phyloP scores from a whole-genome alignment of 2,113 vertebrate genomes.

The Nycticebus coucang region DNA sequence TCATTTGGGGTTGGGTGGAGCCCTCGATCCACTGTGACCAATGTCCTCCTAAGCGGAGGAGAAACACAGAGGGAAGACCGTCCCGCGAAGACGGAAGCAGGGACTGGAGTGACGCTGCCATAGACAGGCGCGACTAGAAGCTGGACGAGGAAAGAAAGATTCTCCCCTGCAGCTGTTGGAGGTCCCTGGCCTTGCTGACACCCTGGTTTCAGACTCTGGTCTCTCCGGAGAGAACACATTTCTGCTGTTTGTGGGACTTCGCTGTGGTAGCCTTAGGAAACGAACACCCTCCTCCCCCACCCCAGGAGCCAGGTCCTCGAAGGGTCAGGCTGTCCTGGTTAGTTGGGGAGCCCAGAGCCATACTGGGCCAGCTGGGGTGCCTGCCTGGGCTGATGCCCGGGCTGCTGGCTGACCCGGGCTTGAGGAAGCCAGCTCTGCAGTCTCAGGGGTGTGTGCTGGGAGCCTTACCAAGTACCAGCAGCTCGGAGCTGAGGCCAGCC shows the following conservation, averaged over 20 bases:
- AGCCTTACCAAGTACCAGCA: slow-evolving; percentile 64
- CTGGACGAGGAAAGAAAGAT: background rate
- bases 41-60: background rate
- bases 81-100: too few relatives aligned
- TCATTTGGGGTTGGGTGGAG: accelerated
- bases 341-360: background rate
- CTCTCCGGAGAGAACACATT: background rate
- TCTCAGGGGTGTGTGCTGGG: background rate
- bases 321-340: background rate
- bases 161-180: background rate
- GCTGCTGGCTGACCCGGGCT: accelerated
- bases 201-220: background rate
- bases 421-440: accelerated
- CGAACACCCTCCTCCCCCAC: background rate
- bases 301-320: background rate
- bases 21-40: background rate
- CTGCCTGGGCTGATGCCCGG: background rate
- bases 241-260: background rate
- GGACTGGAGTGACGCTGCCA: too few relatives aligned
- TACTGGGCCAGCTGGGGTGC: background rate
- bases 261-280: too few relatives aligned
- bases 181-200: background rate
- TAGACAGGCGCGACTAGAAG: too few relatives aligned
- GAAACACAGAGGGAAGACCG: background rate
- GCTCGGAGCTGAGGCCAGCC: slow-evolving; percentile 52